Conservation (phyloP, 1,140 invertebrate species). For the Brachionus rubens region DNA sequence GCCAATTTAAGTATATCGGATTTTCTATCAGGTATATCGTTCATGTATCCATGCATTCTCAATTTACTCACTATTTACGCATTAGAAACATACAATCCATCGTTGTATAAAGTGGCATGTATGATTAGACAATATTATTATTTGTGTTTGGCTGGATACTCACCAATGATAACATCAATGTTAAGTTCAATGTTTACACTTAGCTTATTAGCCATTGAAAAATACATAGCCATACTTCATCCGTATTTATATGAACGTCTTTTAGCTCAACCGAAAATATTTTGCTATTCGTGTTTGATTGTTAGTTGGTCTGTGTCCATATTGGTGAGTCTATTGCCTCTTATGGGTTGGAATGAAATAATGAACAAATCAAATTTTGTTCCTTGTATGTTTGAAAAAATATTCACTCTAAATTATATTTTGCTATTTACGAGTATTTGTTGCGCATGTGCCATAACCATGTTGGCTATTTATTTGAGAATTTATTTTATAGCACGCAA, state of each 20-base stretch:
- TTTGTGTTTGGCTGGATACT: conserved; percentile 31
- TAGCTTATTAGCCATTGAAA: conserved; percentile 11
- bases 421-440: conserved; percentile 17
- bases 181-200: conserved; percentile 26
- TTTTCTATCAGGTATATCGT: conserved; percentile 25
- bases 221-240: conserved; percentile 27
- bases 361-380: conserved; percentile 18
- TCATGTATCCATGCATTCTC: conserved; percentile 32
- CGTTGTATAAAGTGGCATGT: background rate
- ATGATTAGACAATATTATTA: conserved; percentile 33
- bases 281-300: background rate
- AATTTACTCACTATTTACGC: conserved; percentile 20
- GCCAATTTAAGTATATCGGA: conserved; percentile 30
- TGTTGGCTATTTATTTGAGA: conserved; percentile 16
- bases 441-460: background rate
- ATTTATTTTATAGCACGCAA: conserved; percentile 35
- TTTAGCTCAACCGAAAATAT: background rate
- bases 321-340: conserved; percentile 10
- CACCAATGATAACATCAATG: conserved; percentile 29
- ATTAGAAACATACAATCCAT: conserved; percentile 24
- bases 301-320: background rate
- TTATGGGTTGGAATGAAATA: conserved; percentile 41
- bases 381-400: conserved; percentile 26
- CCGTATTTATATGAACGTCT: conserved; percentile 31
- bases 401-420: conserved; percentile 18